Evolutionary conservation across 2,113 vertebrate genomes (phyloP), one percentile per base, ranked within the genome.

Genomic region (Eolophus roseicapilla): DNA sequence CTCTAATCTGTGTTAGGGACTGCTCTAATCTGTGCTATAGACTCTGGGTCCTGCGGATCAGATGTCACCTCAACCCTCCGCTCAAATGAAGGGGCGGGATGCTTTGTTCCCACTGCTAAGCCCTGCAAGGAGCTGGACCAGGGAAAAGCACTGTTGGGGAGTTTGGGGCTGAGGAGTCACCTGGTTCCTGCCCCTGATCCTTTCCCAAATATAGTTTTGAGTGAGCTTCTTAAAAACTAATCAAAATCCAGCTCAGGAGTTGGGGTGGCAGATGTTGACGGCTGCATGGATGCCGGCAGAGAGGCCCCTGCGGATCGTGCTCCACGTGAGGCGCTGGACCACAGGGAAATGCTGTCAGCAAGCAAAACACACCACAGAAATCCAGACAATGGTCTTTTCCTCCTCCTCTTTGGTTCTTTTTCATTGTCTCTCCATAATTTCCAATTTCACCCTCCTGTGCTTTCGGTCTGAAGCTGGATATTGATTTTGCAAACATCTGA

Each of bases 171-270:
- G 50, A 6, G 10, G 28, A 57, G 10, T 50, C 77, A 82, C 77
- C 37, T 95, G 82, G 4, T 28, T 81, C 60, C 75, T 60, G 33
- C 20, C 57, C 24, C 23, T 82, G 52, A 85, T 87, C 41, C 20
- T 52, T 73, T 93, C 81, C 77, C 3, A 0, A 88, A 93, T 91
- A 84, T 37, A 80, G 29, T 88, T 96, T 76, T 53, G 83, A 93
- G 31, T 35, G 77, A 96, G 86, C 92, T 49, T 79, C 90, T 93
- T 92, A 91, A 76, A 92, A 93, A 84, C n/a, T 87, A 87, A 93
- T 94, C 80, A 76, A 37, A 95, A 69, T 3, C 20, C 35, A 93
- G 88, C 83, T 82, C 91, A 50, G 81, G 74, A 82, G 80, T 25
- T 62, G 57, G 37, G 81, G 18, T 88, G 91, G 57, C 96, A 94